Base-by-base conservation (phyloP, 2,888 invertebrate species). In the Trichopria drosophilae region DNA sequence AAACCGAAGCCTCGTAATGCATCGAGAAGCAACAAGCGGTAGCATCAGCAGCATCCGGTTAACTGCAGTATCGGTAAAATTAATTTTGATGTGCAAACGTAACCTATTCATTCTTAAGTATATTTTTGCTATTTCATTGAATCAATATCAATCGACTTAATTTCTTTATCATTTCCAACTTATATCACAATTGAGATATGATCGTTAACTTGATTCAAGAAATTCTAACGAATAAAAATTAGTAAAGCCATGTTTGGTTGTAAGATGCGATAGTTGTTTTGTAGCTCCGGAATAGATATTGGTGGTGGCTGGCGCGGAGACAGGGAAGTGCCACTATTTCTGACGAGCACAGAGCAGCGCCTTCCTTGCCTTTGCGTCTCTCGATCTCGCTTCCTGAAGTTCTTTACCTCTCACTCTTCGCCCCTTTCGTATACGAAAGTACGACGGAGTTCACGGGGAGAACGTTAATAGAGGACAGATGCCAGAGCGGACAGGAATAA, bases 261-360 rank as follows among this genome's bases (percentile, higher is more conserved):
- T 66, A 70, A 71, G 65, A 63, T 65, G n/a, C n/a, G n/a, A n/a
- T n/a, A n/a, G 73, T 73, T 73, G 70, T 72, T 72, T 73, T 69
- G 76, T 71, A 75, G 75, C 59, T 75, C 75, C 75, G 76, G 73
- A 75, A 74, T 77, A 78, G 78, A 78, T 77, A 79, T 80, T 76
- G 79, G 76, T 68, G 76, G 76, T 77, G 77, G 77, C 77, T 78
- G 70, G 69, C 68, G 68, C 63, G 60, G 68, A 67, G 69, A 68
- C 68, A 71, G 72, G 71, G 66, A 73, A 73, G 72, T 71, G 73
- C 70, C 75, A 76, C 76, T 76, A 76, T 76, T 77, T 77, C 73
- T 76, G 75, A 76, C 72, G 73, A 66, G 63, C 58, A 53, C 43
- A 52, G 55, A 60, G 53, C 60, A 61, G 56, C 56, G 57, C 58